Evolutionary conservation across 2,113 vertebrate species (phyloP).

Genomic region (Trichechus manatus): DNA sequence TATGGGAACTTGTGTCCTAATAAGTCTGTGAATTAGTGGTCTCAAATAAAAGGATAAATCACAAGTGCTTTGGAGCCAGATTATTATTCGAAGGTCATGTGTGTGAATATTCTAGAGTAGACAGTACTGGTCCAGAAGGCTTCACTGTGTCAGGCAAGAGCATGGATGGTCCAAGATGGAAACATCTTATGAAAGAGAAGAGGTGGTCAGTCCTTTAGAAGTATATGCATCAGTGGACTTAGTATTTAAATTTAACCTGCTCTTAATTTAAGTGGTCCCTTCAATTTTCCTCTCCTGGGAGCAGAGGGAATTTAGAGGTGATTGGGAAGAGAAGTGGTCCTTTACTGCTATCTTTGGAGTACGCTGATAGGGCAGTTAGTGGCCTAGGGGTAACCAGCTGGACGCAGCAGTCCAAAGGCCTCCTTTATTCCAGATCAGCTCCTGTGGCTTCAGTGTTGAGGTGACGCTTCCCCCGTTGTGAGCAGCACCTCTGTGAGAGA

Average conservation of each 20-base stretch:
- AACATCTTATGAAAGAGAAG: background rate
- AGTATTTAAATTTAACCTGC: background rate
- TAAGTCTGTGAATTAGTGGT: background rate
- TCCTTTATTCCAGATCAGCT: background rate
- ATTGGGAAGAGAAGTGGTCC: fast-evolving
- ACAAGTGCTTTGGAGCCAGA: background rate
- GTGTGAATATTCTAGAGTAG: background rate
- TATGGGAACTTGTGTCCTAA: background rate
- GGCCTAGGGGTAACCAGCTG: background rate
- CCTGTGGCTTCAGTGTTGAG: background rate
- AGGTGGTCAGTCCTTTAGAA: no score
- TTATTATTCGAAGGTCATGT: background rate
- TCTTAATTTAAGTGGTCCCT: background rate
- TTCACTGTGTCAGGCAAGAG: background rate
- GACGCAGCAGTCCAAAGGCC: background rate
- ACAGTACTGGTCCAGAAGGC: background rate
- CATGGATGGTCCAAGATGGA: no score
- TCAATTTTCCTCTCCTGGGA: background rate
- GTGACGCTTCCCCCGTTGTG: background rate
- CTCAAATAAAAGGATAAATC: background rate
- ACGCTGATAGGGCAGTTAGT: background rate
- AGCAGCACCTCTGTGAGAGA: background rate
- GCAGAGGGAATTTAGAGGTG: background rate
- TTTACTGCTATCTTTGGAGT: no score
- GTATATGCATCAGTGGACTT: fast-evolving